Percentiles rank a stretch among this genome's conserved stretches.
Conservation (phyloP, 1,140 invertebrate species). For the Thaumatotibia leucotreta region DNA sequence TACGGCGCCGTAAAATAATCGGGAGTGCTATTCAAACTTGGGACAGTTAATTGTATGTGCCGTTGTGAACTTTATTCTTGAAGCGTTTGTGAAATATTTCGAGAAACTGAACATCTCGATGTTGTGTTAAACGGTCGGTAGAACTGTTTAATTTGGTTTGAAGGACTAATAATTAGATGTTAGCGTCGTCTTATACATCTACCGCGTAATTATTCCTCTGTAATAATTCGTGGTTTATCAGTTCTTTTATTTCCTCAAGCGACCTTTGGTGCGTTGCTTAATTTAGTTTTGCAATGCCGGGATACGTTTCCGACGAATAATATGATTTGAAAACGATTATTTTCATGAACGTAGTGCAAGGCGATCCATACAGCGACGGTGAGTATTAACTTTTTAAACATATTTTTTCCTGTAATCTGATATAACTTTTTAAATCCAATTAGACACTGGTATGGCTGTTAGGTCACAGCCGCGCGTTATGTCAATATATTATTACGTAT, state of each 20-base stretch:
- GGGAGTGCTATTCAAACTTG: constrained; percentile 1
- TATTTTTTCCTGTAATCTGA: constrained; percentile 13
- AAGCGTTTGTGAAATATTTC: background rate
- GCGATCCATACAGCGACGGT: constrained; percentile 14
- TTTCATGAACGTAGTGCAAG: constrained; percentile 22
- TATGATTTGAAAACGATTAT: constrained; percentile 16
- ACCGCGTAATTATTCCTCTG: constrained; percentile 2
- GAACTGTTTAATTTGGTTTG: constrained; percentile 14
- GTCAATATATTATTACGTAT: constrained; percentile 8
- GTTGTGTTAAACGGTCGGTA: constrained; percentile 1
- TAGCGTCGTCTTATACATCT: background rate
- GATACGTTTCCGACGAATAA: constrained; percentile 5
- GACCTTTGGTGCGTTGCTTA: background rate
- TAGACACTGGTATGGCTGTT: constrained; percentile 12
- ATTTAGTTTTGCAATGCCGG: constrained; percentile 11
- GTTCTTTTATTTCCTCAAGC: background rate
- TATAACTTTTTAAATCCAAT: constrained; percentile 20
- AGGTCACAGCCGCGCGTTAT: constrained; percentile 16
- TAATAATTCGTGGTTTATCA: background rate
- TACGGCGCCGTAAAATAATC: constrained; percentile 15
- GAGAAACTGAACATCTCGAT: background rate
- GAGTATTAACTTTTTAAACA: constrained; percentile 16
- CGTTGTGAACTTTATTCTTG: background rate
- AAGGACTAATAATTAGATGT: constrained; percentile 12
- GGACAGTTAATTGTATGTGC: constrained; percentile 23